Evolutionary conservation across 2,113 vertebrate genomes (phyloP).

Genomic region (Ancistrus triradiatus): DNA sequence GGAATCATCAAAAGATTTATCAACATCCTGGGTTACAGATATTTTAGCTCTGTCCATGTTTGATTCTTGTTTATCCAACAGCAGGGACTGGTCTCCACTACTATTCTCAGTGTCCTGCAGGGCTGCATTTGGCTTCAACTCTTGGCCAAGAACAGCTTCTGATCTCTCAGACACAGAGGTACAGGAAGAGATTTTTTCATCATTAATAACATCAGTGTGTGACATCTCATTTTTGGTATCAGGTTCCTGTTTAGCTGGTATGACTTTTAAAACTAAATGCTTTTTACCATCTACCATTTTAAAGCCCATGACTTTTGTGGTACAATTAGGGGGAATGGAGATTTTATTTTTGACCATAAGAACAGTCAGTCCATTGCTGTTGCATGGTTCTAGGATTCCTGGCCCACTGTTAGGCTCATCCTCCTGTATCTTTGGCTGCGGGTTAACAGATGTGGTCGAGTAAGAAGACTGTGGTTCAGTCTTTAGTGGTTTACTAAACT

Average conservation of each 20-base stretch:
- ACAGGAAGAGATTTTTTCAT: conserved; percentile 45
- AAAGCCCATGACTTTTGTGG: conserved; percentile 93
- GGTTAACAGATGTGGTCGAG: conserved; percentile 25
- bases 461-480: conserved; percentile 49
- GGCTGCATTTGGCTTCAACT: conserved; percentile 38
- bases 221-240: conserved; percentile 54
- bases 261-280: conserved; percentile 91
- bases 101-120: conserved; percentile 61
- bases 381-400: conserved; percentile 66
- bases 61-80: conserved; percentile 22
- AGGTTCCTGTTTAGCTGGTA: conserved; percentile 77
- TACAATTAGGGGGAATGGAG: conserved; percentile 89
- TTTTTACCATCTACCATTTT: conserved; percentile 95
- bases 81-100: conserved; percentile 9
- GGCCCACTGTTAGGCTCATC: conserved; percentile 50
- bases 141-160: conserved; percentile 33
- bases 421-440: conserved; percentile 58
- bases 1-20: conserved; percentile 9
- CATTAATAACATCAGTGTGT: conserved; percentile 41
- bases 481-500: conserved; percentile 52
- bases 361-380: conserved; percentile 80
- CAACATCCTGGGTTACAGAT: conserved; percentile 8
- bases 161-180: conserved; percentile 48
- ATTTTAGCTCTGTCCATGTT: conserved; percentile 9
- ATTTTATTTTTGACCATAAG: conserved; percentile 94